These are phyloP conservation scores for Podilymbus podiceps DNA, from an alignment of 2,113 vertebrate species.

Conservation along the genomic window DNA sequence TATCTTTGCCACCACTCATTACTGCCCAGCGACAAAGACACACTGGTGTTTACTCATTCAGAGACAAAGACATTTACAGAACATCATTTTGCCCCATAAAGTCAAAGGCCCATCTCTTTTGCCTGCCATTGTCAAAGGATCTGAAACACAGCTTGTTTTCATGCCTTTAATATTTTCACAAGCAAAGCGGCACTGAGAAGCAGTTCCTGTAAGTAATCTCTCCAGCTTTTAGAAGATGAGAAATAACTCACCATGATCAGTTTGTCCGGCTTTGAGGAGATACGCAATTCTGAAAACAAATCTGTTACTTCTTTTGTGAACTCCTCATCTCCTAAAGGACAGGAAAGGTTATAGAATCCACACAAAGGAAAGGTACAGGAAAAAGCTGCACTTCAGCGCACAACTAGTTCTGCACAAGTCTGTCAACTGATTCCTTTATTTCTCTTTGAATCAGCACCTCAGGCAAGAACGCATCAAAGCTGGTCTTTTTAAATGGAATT, in stretches of 20 bases:
- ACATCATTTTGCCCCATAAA: background rate
- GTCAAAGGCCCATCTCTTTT: background rate
- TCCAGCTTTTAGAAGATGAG: background rate
- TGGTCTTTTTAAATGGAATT: background rate
- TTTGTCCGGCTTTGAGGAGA: slow-evolving; percentile 81
- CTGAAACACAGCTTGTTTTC: background rate
- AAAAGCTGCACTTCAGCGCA: background rate
- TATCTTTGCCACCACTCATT: background rate
- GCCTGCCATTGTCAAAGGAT: background rate
- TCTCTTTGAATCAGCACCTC: background rate
- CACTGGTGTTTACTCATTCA: background rate
- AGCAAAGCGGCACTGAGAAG: background rate
- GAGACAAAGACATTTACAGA: background rate
- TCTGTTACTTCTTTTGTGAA: slow-evolving; percentile 84
- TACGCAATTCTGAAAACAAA: slow-evolving; percentile 78
- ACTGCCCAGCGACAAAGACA: background rate
- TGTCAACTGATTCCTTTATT: background rate
- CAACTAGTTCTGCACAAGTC: background rate
- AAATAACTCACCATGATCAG: slow-evolving; percentile 81
- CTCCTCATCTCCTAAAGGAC: slow-evolving; percentile 79
- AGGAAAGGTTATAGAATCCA: slow-evolving; percentile 22
- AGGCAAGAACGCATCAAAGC: background rate
- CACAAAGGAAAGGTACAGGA: background rate
- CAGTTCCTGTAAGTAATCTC: background rate
- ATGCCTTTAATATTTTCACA: background rate